Percentiles rank a stretch among this genome's conserved stretches.
These are phyloP conservation scores for Actinernus sp. DNA, from an alignment of 92 coral and sea anemone species.

Conservation along the genomic window DNA sequence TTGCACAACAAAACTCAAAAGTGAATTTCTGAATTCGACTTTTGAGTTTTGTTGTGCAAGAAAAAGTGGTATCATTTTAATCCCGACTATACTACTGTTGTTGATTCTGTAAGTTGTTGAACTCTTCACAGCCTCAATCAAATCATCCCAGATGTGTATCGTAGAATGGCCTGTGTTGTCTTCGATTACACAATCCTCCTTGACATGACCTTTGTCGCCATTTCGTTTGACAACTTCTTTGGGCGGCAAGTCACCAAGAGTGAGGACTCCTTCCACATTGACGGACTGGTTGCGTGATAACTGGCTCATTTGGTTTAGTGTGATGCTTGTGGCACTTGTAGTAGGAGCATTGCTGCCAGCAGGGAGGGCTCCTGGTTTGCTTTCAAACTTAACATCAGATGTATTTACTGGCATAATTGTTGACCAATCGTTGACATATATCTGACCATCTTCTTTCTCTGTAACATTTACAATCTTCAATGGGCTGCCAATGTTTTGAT, in stretches of 20 bases:
- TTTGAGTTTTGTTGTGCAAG: no score
- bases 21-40: no score
- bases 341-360: neutral
- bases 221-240: conserved; percentile 50
- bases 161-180: conserved; percentile 30
- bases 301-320: conserved; percentile 8
- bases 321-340: conserved; percentile 11
- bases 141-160: conserved; percentile 54
- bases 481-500: conserved; percentile 14
- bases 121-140: conserved; percentile 3
- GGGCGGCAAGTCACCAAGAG: conserved; percentile 28
- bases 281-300: conserved; percentile 37
- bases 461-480: neutral
- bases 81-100: conserved; percentile 27
- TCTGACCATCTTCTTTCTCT: neutral
- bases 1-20: no score
- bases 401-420: neutral
- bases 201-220: conserved; percentile 34
- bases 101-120: conserved; percentile 14
- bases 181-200: conserved; percentile 55
- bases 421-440: neutral
- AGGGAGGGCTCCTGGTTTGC: conserved; percentile 4
- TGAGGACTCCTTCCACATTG: conserved; percentile 13
- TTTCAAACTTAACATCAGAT: conserved; percentile 17
- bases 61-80: no score